Evolutionary conservation across 2,888 invertebrate species (phyloP).

Genomic region (Chromoteleia sp.): DNA sequence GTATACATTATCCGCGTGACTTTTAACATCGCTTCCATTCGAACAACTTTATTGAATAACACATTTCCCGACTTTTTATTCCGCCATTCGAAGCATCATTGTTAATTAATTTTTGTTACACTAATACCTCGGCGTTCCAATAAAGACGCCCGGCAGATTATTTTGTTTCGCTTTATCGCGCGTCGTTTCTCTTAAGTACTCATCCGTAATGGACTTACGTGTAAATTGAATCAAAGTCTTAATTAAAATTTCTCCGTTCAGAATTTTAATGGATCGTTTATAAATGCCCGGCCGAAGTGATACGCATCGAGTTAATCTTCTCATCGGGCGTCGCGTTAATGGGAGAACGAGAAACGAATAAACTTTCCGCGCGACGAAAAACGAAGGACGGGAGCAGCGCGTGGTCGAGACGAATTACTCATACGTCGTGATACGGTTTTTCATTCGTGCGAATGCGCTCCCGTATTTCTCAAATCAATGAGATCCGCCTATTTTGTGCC

Average conservation of each 20-base stretch:
- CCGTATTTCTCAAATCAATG: conserved; percentile 68
- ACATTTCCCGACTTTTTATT: conserved; percentile 10
- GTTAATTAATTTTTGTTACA: neutral
- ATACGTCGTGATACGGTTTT: conserved; percentile 20
- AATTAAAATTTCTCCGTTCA: conserved; percentile 15
- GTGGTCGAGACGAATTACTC: conserved; percentile 37
- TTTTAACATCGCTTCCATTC: conserved; percentile 39
- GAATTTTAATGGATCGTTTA: conserved; percentile 1
- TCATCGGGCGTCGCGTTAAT: neutral
- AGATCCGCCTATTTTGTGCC: conserved; percentile 71
- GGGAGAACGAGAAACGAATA: neutral
- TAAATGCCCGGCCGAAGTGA: neutral
- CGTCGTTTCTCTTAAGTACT: neutral
- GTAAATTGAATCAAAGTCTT: conserved; percentile 11
- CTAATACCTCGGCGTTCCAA: neutral
- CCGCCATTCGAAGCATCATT: no score
- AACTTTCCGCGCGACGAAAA: conserved; percentile 8
- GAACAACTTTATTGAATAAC: conserved; percentile 36
- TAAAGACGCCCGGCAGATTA: neutral
- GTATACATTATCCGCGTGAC: conserved; percentile 43
- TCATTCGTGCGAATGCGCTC: conserved; percentile 46
- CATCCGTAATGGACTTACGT: neutral
- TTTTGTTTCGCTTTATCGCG: no score
- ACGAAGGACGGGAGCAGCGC: neutral
- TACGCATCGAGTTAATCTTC: conserved; percentile 1